phyloP scores from a whole-genome alignment of 2,113 vertebrate genomes.

The Chrysochloris asiatica region DNA sequence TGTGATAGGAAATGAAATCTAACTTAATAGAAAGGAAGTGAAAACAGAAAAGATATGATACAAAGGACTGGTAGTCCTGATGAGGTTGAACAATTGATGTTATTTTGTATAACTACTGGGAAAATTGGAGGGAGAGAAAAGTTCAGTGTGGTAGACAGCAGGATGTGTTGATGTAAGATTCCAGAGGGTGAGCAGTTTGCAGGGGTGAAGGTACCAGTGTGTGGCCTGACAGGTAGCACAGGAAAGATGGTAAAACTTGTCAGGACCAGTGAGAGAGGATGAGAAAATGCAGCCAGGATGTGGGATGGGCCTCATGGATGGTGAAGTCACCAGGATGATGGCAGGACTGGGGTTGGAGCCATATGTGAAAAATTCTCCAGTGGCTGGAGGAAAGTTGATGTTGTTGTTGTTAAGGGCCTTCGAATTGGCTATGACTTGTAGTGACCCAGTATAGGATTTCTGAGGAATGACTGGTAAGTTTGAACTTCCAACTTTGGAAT shows the following conservation, averaged over 20 bases:
- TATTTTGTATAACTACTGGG: neutral
- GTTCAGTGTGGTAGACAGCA: neutral
- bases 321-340: neutral
- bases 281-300: neutral
- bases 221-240: rapidly evolving
- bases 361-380: neutral
- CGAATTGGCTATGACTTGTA: too few relatives aligned
- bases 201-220: neutral
- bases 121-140: neutral
- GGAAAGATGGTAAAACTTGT: neutral
- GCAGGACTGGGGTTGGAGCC: neutral
- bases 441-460: too few relatives aligned
- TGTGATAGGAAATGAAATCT: neutral
- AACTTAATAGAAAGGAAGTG: neutral
- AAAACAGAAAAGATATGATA: neutral
- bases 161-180: neutral
- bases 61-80: neutral
- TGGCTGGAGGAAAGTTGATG: neutral
- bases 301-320: neutral
- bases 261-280: neutral
- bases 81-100: neutral
- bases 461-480: too few relatives aligned
- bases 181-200: neutral
- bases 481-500: too few relatives aligned
- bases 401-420: too few relatives aligned